Evolutionary conservation across 1,140 invertebrate species (phyloP).

Genomic region (Ceratina japonica): DNA sequence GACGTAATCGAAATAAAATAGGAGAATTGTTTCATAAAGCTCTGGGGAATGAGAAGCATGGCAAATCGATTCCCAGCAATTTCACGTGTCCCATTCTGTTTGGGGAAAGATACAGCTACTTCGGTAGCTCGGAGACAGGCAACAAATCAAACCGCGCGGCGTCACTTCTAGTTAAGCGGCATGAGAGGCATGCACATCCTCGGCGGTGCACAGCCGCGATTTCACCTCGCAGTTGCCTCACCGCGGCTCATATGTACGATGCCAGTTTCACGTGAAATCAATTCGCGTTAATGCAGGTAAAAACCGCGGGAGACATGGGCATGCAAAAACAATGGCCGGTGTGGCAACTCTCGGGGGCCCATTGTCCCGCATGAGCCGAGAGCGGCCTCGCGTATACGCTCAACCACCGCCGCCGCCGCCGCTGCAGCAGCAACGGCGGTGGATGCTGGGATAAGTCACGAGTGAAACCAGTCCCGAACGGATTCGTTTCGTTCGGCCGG

Average conservation of each 20-base stretch:
- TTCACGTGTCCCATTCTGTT: too few relatives aligned
- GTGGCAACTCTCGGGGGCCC: slow-evolving; percentile 36
- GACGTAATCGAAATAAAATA: too few relatives aligned
- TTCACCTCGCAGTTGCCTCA: neutral
- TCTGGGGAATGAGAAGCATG: too few relatives aligned
- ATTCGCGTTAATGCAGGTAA: slow-evolving; percentile 50
- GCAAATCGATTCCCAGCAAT: too few relatives aligned
- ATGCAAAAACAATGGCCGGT: slow-evolving; percentile 44
- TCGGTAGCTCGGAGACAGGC: too few relatives aligned
- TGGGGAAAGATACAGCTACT: too few relatives aligned
- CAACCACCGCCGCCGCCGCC: too few relatives aligned
- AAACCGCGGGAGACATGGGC: slow-evolving; percentile 29
- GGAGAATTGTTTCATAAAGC: too few relatives aligned
- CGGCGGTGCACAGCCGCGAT: neutral
- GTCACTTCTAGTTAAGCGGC: neutral
- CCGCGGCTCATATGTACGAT: neutral
- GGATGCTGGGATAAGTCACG: slow-evolving; percentile 45
- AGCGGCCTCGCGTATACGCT: neutral
- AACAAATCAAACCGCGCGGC: too few relatives aligned
- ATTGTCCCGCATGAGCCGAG: slow-evolving; percentile 30
- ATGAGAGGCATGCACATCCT: neutral
- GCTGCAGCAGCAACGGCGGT: too few relatives aligned
- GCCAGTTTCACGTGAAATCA: slow-evolving; percentile 44
- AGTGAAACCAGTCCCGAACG: slow-evolving; percentile 31
- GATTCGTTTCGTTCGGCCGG: slow-evolving; percentile 26